phyloP scores from a whole-genome alignment of 2,797 vertebrate genomes.

The Malurus splendens region DNA sequence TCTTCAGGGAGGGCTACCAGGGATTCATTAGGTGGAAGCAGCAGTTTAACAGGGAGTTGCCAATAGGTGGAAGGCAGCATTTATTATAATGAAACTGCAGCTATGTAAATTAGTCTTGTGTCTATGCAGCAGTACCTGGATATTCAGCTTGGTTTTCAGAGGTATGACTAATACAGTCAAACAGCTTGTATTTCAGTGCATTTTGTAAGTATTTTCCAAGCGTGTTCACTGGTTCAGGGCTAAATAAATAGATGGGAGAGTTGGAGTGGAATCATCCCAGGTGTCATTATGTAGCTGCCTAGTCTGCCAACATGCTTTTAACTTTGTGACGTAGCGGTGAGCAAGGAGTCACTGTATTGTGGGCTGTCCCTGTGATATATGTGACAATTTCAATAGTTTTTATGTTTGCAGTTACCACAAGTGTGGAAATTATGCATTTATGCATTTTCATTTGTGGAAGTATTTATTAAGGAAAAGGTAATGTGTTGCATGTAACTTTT shows the following conservation, averaged over 20 bases:
- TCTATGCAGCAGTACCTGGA: neutral
- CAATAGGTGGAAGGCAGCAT: neutral
- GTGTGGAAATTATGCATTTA: neutral
- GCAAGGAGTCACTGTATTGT: neutral
- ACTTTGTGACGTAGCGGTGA: neutral
- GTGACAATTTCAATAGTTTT: neutral
- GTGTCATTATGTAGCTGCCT: neutral
- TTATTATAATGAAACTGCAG: neutral
- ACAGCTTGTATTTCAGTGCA: neutral
- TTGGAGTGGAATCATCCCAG: neutral
- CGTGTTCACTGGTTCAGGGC: neutral
- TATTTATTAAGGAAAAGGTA: neutral
- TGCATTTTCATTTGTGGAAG: neutral
- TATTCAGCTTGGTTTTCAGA: neutral
- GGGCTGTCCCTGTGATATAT: neutral
- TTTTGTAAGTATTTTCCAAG: neutral
- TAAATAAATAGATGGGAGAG: neutral
- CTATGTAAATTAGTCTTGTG: neutral
- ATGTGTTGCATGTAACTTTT: neutral
- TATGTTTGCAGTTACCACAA: neutral
- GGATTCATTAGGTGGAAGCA: neutral
- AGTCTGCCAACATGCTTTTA: neutral
- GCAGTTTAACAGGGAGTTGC: neutral
- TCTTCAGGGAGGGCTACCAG: neutral
- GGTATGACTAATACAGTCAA: neutral